Evolutionary conservation across 2,113 vertebrate species (phyloP), one percentile per base, ranked within the genome.

Genomic region (Cichladusa arquata): DNA sequence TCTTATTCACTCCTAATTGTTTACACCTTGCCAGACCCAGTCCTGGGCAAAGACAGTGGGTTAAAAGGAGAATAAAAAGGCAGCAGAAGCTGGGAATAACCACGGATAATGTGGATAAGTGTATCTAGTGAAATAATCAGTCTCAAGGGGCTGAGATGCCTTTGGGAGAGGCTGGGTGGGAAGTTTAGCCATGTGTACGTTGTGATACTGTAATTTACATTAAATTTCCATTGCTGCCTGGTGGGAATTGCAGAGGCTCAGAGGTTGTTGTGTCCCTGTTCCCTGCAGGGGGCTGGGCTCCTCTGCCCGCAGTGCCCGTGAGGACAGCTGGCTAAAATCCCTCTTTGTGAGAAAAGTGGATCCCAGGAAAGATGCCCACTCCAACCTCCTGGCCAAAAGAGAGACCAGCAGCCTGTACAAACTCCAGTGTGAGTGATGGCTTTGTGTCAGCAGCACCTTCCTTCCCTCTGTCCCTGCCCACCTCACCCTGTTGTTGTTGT

Each of bases 331-430:
- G 99, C 96, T 99, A 70, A 99, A 99, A 96, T 99, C 99, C 24
- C 98, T 99, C 33, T 99, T 99, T 96, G 99, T 99, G 71, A 98
- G 99, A 94, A 99, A 99, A 83, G 99, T 99, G 7, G 98, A 99
- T 82, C 99, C 99, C 18, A 98, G 99, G 91, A 99, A 99, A 97
- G 99, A 99, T 29, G 99, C 99, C 70, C 99, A 99, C 96, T 99
- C 99, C 88, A 99, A 99, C 88, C 98, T 99, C 69, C 98, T 99
- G 53, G 98, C 99, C 91, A 99, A 99, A 98, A 98, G 98, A 85
- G 99, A 99, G 97, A 99, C 99, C 74, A 99, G 97, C 98, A 99
- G 99, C 90, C 98, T 99, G 62, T 99, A 99, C 97, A 99, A 99
- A 97, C 97, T 99, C 60, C 99, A 99, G 82, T 99, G 99, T 99